Percentiles rank a stretch among this genome's conserved stretches.
These are phyloP conservation scores for Drosophila pseudotalamancana DNA, from an alignment of 2,888 invertebrate genomes.

Conservation along the genomic window DNA sequence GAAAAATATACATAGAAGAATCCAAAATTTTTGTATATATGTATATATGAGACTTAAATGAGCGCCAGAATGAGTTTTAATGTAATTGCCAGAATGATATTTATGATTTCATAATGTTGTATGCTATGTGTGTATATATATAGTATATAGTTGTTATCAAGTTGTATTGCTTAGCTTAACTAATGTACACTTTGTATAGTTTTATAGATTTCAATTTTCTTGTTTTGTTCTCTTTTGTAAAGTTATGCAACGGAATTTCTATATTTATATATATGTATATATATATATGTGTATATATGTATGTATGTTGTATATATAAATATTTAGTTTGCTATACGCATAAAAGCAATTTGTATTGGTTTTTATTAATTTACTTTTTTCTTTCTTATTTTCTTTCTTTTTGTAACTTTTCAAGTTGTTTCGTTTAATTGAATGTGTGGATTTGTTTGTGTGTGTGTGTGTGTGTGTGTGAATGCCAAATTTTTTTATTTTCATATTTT, in stretches of 20 bases:
- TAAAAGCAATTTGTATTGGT: conserved; percentile 53
- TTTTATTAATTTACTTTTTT: no score
- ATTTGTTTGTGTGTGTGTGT: conserved; percentile 19
- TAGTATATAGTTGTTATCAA: conserved; percentile 31
- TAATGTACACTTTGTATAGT: conserved; percentile 60
- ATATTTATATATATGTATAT: conserved; percentile 17
- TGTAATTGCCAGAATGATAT: no score
- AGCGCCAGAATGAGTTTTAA: no score
- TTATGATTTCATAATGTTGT: no score
- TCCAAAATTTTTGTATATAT: conserved; percentile 14
- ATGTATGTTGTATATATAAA: conserved; percentile 28
- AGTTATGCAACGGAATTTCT: conserved; percentile 38
- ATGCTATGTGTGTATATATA: conserved; percentile 16
- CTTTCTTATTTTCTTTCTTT: conserved; percentile 13
- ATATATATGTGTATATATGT: no score
- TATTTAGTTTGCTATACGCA: conserved; percentile 39
- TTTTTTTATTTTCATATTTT: neutral
- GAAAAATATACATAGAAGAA: conserved; percentile 12
- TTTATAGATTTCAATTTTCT: conserved; percentile 1
- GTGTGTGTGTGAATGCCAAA: conserved; percentile 12
- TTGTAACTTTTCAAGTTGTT: conserved; percentile 72
- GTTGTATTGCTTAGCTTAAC: conserved; percentile 48
- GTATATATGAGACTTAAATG: neutral
- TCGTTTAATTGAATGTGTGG: conserved; percentile 58
- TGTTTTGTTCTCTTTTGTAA: conserved; percentile 23